Conservation (phyloP, 2,888 invertebrate species). For the Alsophila aescularia region DNA sequence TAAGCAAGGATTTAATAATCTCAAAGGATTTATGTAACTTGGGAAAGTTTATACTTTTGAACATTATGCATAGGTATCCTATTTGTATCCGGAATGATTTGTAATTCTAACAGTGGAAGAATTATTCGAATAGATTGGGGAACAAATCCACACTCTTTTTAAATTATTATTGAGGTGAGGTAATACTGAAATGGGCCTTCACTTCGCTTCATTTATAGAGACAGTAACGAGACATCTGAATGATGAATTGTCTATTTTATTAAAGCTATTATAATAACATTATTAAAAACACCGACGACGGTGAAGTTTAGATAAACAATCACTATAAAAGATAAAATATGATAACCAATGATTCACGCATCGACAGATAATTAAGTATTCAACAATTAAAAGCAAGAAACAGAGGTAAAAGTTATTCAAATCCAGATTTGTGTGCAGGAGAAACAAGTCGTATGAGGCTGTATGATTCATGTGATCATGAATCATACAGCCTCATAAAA, state of each 20-base stretch:
- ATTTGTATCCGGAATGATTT: too few species aligned
- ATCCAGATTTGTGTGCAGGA: neutral
- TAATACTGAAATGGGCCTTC: too few species aligned
- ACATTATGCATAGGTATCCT: too few species aligned
- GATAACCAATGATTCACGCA: neutral
- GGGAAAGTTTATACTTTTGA: too few species aligned
- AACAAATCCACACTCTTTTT: too few species aligned
- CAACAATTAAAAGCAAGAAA: neutral
- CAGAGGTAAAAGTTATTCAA: neutral
- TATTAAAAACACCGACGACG: neutral
- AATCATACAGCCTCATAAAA: constrained; percentile 24
- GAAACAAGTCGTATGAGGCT: neutral
- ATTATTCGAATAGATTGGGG: too few species aligned
- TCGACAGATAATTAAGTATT: neutral
- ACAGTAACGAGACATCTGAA: neutral
- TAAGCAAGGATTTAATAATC: too few species aligned
- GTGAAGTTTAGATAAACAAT: neutral
- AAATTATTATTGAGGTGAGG: too few species aligned
- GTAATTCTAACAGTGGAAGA: too few species aligned
- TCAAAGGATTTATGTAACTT: too few species aligned
- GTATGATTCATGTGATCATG: constrained; percentile 6
- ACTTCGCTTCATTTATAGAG: neutral
- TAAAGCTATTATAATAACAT: neutral
- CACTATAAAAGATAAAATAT: neutral
- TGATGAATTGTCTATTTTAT: neutral